Percentiles rank a stretch among this genome's conserved stretches.
Conservation (phyloP, 2,888 invertebrate genomes). For the Altica lythri region DNA sequence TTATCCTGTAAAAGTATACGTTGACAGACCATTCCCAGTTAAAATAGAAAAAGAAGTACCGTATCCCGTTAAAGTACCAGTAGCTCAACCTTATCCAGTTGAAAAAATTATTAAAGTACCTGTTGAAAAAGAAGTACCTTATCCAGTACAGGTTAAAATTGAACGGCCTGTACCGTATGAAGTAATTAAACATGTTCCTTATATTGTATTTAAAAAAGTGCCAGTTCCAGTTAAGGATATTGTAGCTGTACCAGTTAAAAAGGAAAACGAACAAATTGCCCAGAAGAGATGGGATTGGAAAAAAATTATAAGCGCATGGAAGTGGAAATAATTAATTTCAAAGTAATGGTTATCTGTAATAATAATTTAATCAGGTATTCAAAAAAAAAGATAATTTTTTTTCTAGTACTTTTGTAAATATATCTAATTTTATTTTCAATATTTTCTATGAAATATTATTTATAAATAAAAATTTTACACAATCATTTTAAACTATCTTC, state of each 20-base stretch:
- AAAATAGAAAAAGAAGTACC: slow-evolving; percentile 68
- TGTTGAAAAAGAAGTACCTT: slow-evolving; percentile 74
- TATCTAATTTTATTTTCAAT: too few species aligned
- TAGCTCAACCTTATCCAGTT: slow-evolving; percentile 73
- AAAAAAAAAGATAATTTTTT: too few species aligned
- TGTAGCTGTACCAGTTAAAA: slow-evolving; percentile 29
- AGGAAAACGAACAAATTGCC: slow-evolving; percentile 10
- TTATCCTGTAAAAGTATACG: slow-evolving; percentile 62
- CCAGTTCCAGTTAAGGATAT: slow-evolving; percentile 35
- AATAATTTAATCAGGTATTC: too few species aligned
- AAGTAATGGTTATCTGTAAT: too few species aligned
- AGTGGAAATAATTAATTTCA: too few species aligned
- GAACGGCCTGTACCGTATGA: slow-evolving; percentile 30
- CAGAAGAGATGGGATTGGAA: slow-evolving; percentile 21
- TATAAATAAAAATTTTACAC: too few species aligned
- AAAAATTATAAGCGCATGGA: slow-evolving; percentile 6
- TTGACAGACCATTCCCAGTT: slow-evolving; percentile 59
- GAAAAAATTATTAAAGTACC: slow-evolving; percentile 66
- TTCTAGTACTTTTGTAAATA: too few species aligned
- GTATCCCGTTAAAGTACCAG: slow-evolving; percentile 61
- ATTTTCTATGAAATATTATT: too few species aligned
- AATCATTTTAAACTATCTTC: too few species aligned
- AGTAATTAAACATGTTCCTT: slow-evolving; percentile 51
- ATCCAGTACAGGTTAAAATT: slow-evolving; percentile 59
- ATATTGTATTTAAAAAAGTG: slow-evolving; percentile 35